Base-by-base conservation (phyloP, 2,888 invertebrate genomes). In the Conchocele bisecta region DNA sequence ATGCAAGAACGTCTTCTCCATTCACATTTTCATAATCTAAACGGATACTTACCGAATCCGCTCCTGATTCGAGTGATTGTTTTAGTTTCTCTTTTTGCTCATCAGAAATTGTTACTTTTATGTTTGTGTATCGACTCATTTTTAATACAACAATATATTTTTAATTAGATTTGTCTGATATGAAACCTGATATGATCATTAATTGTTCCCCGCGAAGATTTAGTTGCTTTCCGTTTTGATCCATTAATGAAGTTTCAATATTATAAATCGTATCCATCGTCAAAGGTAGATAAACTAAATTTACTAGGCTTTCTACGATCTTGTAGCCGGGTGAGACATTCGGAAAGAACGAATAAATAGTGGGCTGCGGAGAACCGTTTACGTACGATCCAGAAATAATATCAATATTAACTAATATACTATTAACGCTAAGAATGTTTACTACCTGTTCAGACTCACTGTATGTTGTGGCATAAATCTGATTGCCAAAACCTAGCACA, bases 111-210 rank as follows among this genome's bases (percentile, higher is more conserved):
- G 33, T 54, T 22, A 54, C 17, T 50, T 50, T 50, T 15, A 50
- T 31, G 24, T 50, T 4, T 3, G 28, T 26, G 29, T 50, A 50
- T 26, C 29, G 51, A 50, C 5, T 50, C 51, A 50, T 50, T 22
- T 50, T 50, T 26, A n/a, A 46, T 17, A 17, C 15, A 13, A 46
- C 26, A 17, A 24, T 24, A 46, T 46, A 7, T 46, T 51, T 5
- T 24, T 24, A 24, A 28, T 59, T 53, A 67, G 20, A 58, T 29
- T 63, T 73, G 67, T 53, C 64, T 67, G 7, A 75, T 39, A 59
- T 75, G 67, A 67, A 72, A 75, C 59, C 60, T 59, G n/a, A n/a
- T n/a, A n/a, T n/a, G 29, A 75, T 48, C n/a, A 56, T 31, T 17
- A 75, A 17, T 2, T 9, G 33, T 58, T 75, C 71, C 1, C 63